Percentiles rank a stretch among this genome's conserved stretches.
Conservation (phyloP, 2,113 vertebrate species). For the Symphodus melops region DNA sequence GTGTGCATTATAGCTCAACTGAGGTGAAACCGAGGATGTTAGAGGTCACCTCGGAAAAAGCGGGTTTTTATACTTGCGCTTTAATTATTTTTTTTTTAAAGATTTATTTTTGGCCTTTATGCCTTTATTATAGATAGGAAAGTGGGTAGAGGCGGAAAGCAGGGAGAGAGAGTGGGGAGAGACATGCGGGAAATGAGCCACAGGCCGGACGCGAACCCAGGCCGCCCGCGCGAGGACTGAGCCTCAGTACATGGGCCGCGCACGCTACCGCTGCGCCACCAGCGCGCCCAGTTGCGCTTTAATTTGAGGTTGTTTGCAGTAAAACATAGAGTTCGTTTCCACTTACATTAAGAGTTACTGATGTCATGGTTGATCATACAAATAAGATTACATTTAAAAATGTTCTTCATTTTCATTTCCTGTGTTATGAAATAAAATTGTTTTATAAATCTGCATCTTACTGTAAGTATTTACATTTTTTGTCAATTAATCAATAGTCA, state of each 20-base stretch:
- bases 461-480: not conserved
- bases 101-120: no score
- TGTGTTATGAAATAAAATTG: not conserved
- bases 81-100: no score
- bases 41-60: not conserved
- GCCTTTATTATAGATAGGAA: no score
- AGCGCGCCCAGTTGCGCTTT: no score
- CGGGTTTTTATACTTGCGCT: not conserved
- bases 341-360: not conserved
- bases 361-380: not conserved
- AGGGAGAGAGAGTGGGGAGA: no score
- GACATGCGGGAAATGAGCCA: no score
- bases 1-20: constrained; percentile 35
- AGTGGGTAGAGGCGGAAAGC: no score
- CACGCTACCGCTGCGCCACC: no score
- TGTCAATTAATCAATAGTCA: constrained; percentile 1
- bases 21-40: constrained; percentile 26
- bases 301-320: not conserved
- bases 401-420: not conserved
- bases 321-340: not conserved
- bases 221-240: no score
- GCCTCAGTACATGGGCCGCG: no score
- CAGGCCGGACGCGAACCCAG: no score
- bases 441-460: not conserved
- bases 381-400: not conserved